Conservation (phyloP, 2,113 vertebrate genomes). For the Asarcornis scutulata region DNA sequence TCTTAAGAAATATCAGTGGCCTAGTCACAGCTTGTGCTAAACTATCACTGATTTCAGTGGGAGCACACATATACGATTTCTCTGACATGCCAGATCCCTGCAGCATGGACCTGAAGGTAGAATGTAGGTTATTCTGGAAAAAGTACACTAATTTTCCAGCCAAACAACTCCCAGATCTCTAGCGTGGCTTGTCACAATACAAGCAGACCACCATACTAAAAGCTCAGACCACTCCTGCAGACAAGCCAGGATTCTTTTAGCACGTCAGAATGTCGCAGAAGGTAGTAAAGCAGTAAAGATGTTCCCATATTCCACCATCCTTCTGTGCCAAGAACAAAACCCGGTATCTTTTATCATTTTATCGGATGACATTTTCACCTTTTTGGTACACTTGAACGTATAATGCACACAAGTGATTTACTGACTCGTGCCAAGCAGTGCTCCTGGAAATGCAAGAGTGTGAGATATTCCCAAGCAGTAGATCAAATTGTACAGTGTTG, state of each 20-base stretch:
- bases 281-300: not conserved
- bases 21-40: not conserved
- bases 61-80: not conserved
- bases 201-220: not conserved
- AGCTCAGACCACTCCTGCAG: not conserved
- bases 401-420: not conserved
- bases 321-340: not conserved
- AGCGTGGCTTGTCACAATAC: not conserved
- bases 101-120: not conserved
- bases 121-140: not conserved
- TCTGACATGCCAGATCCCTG: not conserved
- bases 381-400: not conserved
- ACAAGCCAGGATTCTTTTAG: not conserved
- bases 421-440: accelerated
- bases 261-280: not conserved
- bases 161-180: not conserved
- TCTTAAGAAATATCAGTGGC: not conserved
- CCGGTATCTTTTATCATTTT: not conserved
- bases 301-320: not conserved
- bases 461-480: not conserved
- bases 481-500: not conserved
- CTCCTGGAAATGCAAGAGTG: not conserved
- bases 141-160: not conserved
- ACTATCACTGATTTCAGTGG: not conserved
- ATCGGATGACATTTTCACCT: not conserved